Base-by-base conservation (phyloP, 2,888 invertebrate species). In the Halocaridina rubra region DNA sequence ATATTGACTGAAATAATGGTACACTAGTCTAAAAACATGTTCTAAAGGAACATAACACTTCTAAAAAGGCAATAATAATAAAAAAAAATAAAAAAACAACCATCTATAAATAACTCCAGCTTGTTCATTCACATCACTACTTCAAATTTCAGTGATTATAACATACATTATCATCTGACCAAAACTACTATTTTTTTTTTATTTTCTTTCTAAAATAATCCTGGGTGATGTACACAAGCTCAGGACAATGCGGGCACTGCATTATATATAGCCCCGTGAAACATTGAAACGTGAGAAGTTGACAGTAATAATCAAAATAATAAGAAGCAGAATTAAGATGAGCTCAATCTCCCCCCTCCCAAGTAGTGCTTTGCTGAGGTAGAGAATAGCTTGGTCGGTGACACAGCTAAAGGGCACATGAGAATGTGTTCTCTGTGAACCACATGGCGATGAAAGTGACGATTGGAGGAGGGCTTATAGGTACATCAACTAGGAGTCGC, bases 1-100 rank as follows among this genome's bases (percentile, higher is more conserved):
- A 71, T 71, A 77, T 32, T 64, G 76, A 76, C 59, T 24, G 16
- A 59, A 76, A 75, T 59, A 76, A 59, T 32, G 3, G 19, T 16
- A n/a, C 16, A 19, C 53, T 53, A 53, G 19, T 53, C 53, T 53
- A 53, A 10, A 19, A 53, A 53, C 16, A 53, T 53, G 53, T 53
- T 53, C 53, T 53, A 53, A n/a, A 53, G 53, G 53, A 53, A 19
- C 53, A 53, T 53, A 10, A 53, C 19, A 19, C 4, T 7, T 7
- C 53, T 53, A 53, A 19, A n/a, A n/a, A 53, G 53, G 53, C 53
- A 53, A n/a, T 53, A n/a, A n/a, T n/a, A n/a, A n/a, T n/a, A n/a
- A n/a, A n/a, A n/a, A n/a, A n/a, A n/a, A n/a, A n/a, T n/a, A n/a
- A 53, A 53, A 53, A 53, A 3, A n/a, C 3, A 53, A 53, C 53